Evolutionary conservation across 2,113 vertebrate species (phyloP).

Genomic region (Pardalotus punctatus): DNA sequence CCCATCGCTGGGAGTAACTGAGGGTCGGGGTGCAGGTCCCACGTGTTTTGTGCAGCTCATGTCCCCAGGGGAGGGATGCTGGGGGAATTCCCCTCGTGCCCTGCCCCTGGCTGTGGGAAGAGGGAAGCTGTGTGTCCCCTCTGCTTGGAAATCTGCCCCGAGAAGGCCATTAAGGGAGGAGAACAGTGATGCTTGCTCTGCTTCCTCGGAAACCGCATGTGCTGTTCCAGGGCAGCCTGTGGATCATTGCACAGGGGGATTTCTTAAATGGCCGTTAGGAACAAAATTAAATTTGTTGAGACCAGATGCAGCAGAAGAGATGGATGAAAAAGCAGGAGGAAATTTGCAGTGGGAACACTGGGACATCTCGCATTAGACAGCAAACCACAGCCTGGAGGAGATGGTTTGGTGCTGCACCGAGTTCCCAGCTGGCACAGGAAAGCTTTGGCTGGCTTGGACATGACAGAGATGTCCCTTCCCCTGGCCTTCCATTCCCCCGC

Average conservation of each 20-base stretch:
- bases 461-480: background rate
- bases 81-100: accelerated
- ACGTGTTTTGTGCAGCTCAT: background rate
- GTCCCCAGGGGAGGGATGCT: background rate
- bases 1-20: background rate
- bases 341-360: background rate
- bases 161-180: background rate
- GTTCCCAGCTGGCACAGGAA: background rate
- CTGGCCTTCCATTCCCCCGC: background rate
- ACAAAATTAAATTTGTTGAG: conserved; percentile 27
- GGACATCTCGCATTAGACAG: background rate
- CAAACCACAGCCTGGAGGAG: background rate
- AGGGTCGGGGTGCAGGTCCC: background rate
- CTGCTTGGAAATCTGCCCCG: background rate
- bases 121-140: background rate
- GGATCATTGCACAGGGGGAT: background rate
- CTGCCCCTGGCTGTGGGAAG: background rate
- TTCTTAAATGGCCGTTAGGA: background rate
- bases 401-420: background rate
- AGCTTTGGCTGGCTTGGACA: accelerated
- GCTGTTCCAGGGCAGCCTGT: background rate
- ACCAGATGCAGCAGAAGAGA: background rate
- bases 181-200: background rate
- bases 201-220: background rate
- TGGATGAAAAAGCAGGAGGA: background rate